phyloP scores from a whole-genome alignment of 2,888 invertebrate genomes.

The Folsomia manolachei region DNA sequence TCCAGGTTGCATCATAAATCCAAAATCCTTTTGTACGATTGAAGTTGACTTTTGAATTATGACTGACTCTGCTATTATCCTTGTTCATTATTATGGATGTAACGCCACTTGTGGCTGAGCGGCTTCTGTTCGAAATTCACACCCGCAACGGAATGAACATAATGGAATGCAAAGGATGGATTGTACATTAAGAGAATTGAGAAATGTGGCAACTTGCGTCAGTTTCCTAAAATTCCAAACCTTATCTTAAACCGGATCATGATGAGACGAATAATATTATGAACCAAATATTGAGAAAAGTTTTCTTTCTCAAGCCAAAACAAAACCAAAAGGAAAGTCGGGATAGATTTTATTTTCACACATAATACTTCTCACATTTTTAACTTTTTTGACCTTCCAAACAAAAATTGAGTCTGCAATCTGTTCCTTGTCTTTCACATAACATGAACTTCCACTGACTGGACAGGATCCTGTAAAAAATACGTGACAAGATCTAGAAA shows the following conservation, averaged over 20 bases:
- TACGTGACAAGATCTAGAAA: slow-evolving; percentile 5
- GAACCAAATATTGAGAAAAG: no score
- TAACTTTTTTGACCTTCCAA: slow-evolving; percentile 2
- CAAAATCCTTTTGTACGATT: neutral
- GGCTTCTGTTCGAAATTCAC: slow-evolving; percentile 10
- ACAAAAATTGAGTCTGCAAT: neutral
- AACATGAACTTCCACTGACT: neutral
- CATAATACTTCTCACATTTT: slow-evolving; percentile 1
- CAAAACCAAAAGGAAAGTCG: neutral
- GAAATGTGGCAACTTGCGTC: neutral
- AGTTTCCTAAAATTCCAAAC: no score
- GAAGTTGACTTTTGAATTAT: slow-evolving; percentile 6
- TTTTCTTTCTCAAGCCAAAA: neutral
- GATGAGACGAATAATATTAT: no score
- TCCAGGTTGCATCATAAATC: neutral
- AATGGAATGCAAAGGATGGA: neutral
- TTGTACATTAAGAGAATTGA: no score
- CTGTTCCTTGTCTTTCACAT: slow-evolving; percentile 3
- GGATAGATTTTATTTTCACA: neutral
- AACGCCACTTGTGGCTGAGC: neutral
- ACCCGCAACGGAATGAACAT: neutral
- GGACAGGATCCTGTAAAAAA: no score
- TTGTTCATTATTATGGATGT: neutral
- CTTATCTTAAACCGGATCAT: no score
- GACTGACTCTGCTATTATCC: neutral